These are phyloP conservation scores for Mobula birostris DNA, from an alignment of 2,113 vertebrate species.

Conservation along the genomic window DNA sequence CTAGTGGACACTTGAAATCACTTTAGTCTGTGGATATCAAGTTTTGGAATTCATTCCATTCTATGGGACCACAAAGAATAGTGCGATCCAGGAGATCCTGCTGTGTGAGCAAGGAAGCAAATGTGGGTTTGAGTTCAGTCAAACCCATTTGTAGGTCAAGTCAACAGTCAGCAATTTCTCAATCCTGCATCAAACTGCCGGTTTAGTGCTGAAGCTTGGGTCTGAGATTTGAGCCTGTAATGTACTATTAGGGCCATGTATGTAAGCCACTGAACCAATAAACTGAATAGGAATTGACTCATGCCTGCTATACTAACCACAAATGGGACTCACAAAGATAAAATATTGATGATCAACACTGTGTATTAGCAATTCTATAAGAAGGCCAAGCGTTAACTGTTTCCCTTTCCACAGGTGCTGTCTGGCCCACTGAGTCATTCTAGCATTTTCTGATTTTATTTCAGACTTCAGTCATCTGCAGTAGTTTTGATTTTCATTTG, in stretches of 20 bases:
- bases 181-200: neutral
- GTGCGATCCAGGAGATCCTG: too few relatives aligned
- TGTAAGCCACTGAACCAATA: neutral
- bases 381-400: neutral
- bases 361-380: neutral
- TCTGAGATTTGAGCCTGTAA: neutral
- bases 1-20: too few relatives aligned
- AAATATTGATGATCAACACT: neutral
- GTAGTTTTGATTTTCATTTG: too few relatives aligned
- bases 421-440: too few relatives aligned
- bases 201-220: neutral
- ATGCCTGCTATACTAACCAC: neutral
- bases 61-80: too few relatives aligned
- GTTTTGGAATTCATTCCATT: too few relatives aligned
- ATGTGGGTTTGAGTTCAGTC: neutral
- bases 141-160: neutral
- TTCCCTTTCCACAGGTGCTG: too few relatives aligned
- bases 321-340: neutral
- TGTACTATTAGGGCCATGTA: neutral
- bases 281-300: neutral
- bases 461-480: too few relatives aligned
- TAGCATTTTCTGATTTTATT: too few relatives aligned
- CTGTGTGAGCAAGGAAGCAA: too few relatives aligned
- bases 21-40: too few relatives aligned
- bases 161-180: neutral